Evolutionary conservation across 2,888 invertebrate genomes (phyloP).

Genomic region (Macroteleia sp.): DNA sequence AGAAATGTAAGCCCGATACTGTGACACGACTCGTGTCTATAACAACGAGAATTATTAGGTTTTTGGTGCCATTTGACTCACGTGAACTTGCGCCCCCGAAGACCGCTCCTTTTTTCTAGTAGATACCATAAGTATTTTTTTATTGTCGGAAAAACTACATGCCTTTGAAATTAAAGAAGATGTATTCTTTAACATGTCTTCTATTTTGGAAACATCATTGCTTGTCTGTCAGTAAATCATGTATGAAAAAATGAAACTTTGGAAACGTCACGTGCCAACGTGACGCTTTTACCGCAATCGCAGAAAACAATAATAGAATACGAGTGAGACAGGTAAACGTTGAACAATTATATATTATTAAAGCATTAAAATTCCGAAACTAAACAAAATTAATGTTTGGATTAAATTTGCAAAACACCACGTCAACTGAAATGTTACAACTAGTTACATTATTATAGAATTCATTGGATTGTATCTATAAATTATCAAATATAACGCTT

Average conservation of each 20-base stretch:
- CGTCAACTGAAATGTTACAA: background rate
- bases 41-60: conserved; percentile 33
- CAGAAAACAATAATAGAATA: conserved; percentile 3
- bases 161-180: no score
- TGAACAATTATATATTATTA: background rate
- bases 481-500: background rate
- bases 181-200: no score
- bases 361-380: background rate
- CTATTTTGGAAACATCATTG: no score
- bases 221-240: no score
- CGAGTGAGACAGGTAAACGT: background rate
- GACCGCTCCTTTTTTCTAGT: no score
- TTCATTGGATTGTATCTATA: background rate
- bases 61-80: conserved; percentile 30
- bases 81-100: background rate
- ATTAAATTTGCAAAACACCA: conserved; percentile 1
- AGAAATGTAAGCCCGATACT: conserved; percentile 45
- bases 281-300: conserved; percentile 16
- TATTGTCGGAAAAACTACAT: no score
- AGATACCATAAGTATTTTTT: no score
- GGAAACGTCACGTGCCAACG: conserved; percentile 5
- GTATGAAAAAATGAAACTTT: no score
- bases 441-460: conserved; percentile 4
- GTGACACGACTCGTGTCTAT: conserved; percentile 47
- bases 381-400: background rate